phyloP scores from a whole-genome alignment of 2,888 invertebrate genomes.

The Caenorhabditis japonica region DNA sequence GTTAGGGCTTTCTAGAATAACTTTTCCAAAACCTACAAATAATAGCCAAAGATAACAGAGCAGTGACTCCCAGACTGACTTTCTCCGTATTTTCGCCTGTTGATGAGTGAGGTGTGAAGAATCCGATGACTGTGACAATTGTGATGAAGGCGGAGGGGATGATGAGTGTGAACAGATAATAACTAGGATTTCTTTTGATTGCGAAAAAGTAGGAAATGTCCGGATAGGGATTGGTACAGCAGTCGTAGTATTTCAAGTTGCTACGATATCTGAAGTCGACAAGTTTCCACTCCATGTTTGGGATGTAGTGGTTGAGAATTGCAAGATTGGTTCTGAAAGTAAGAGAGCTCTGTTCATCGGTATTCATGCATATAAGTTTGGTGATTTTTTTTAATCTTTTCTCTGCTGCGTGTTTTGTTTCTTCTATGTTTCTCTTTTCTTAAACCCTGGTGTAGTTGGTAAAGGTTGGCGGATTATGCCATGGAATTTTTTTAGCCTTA shows the following conservation, averaged over 20 bases:
- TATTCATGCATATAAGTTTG: too few relatives aligned
- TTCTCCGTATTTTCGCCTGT: constrained; percentile 77
- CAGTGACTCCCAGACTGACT: constrained; percentile 74
- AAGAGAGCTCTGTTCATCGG: too few relatives aligned
- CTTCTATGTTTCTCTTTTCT: too few relatives aligned
- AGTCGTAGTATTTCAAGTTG: constrained; percentile 76
- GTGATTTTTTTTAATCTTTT: too few relatives aligned
- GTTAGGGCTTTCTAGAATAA: background rate
- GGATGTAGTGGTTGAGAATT: constrained; percentile 74
- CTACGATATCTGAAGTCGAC: constrained; percentile 70
- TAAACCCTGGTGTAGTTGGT: too few relatives aligned
- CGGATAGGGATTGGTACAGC: constrained; percentile 76
- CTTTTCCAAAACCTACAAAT: constrained; percentile 62
- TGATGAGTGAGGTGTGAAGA: constrained; percentile 76
- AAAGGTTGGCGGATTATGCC: too few relatives aligned
- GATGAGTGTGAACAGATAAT: constrained; percentile 76
- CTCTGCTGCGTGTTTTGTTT: too few relatives aligned
- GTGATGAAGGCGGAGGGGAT: constrained; percentile 76
- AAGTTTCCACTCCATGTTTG: constrained; percentile 76
- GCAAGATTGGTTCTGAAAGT: constrained; percentile 64
- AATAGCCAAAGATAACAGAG: constrained; percentile 72
- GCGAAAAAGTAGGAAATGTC: constrained; percentile 76
- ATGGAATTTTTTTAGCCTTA: too few relatives aligned
- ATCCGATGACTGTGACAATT: constrained; percentile 76
- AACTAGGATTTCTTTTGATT: constrained; percentile 75